phyloP scores from a whole-genome alignment of 2,113 vertebrate species.

The Mirounga angustirostris region DNA sequence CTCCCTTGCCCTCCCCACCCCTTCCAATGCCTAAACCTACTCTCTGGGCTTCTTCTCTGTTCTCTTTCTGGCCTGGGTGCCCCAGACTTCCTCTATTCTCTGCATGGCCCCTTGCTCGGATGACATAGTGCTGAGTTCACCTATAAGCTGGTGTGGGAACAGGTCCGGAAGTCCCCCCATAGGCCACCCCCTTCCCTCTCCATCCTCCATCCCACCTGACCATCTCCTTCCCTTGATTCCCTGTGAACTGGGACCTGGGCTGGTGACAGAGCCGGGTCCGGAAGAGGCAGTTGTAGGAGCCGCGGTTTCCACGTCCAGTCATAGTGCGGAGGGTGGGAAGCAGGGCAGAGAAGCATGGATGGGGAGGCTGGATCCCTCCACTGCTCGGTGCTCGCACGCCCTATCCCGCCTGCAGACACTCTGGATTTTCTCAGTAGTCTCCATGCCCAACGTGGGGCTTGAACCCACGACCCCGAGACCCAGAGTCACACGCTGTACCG shows the following conservation, averaged over 20 bases:
- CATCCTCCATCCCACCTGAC: neutral
- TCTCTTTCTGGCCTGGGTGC: neutral
- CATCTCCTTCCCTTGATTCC: neutral
- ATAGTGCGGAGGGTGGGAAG: neutral
- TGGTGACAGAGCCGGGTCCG: neutral
- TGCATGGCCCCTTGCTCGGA: neutral
- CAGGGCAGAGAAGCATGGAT: rapidly evolving
- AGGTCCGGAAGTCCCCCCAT: neutral
- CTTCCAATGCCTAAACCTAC: neutral
- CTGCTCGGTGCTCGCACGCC: too few relatives aligned
- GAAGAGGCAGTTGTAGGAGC: neutral
- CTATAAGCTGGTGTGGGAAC: neutral
- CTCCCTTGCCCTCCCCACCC: neutral
- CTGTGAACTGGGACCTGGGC: neutral
- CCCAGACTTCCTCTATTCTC: neutral
- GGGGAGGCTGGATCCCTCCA: neutral
- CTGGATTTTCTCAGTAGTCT: neutral
- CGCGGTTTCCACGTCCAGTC: rapidly evolving
- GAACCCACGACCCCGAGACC: neutral
- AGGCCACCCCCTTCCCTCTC: neutral
- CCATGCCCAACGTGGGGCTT: neutral
- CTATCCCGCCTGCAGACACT: too few relatives aligned
- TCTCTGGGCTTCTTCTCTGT: neutral
- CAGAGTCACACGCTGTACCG: neutral
- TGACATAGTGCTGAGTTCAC: neutral